Base-by-base conservation (phyloP, 2,113 vertebrate genomes). In the Seriola dumerili region DNA sequence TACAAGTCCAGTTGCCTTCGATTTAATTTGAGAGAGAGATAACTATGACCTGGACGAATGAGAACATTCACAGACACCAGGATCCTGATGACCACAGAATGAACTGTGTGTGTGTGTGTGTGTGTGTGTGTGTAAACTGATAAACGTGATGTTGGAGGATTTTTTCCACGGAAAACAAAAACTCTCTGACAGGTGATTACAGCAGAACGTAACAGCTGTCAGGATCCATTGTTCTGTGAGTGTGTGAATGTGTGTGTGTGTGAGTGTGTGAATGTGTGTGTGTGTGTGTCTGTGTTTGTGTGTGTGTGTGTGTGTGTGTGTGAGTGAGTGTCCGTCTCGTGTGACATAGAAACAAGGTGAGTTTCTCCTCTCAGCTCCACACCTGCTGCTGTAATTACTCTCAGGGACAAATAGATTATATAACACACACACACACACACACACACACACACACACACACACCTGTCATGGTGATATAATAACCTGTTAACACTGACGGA, bases 301-400 rank as follows among this genome's bases (percentile, higher is more conserved):
- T 23, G 23, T 23, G 23, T 23, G 23, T 23, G 23, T 58, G 61
- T 72, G 63, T 71, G 44, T 80, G 38, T 74, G n/a, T 67, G 52
- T 62, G 34, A 4, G 38, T 38, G 38, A 1, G 38, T 38, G 38
- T 50, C 50, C 65, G 46, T 84, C 77, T 61, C 68, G n/a, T 59
- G 68, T 76, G 72, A 52, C 17, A 25, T 58, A 77, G 57, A 78
- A 75, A 87, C 72, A 83, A 84, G 84, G 78, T 63, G 68, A 85
- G 52, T 71, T 73, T 78, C 77, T 80, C 57, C 77, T 79, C 61
- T 76, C 66, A 38, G 72, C 48, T 74, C 63, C 79, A 77, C 88
- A 81, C 83, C 88, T 80, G 85, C 83, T 85, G 72, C 82, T 80
- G 79, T 80, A 89, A 80, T 89, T 78, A 89, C 76, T 69, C 54